These are phyloP conservation scores for Caenorhabditis sp. DNA, from an alignment of 2,888 invertebrate genomes.

Conservation along the genomic window DNA sequence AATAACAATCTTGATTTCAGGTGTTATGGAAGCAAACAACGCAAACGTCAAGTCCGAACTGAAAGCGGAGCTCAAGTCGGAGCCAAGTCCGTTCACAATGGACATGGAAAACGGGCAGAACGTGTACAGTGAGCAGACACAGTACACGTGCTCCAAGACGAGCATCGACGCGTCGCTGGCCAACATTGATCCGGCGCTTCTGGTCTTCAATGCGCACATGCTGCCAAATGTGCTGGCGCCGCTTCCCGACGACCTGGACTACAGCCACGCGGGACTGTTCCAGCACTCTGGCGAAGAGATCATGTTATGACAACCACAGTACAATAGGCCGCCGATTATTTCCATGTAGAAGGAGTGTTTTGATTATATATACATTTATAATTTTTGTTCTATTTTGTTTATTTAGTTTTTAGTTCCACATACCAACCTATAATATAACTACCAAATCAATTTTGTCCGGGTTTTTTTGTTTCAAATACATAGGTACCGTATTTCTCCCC, in stretches of 20 bases:
- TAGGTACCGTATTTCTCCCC: neutral
- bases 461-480: neutral
- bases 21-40: conserved; percentile 49
- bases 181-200: conserved; percentile 12
- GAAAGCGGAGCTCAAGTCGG: conserved; percentile 10
- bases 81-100: too few relatives aligned
- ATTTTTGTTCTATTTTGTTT: neutral
- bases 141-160: neutral
- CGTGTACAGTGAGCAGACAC: too few relatives aligned
- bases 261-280: neutral
- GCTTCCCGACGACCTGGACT: conserved; percentile 34
- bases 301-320: conserved; percentile 17
- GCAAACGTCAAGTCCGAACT: conserved; percentile 9
- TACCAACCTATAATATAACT: too few relatives aligned
- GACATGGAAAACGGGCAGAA: too few relatives aligned
- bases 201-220: conserved; percentile 38
- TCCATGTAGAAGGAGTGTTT: too few relatives aligned
- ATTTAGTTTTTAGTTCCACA: neutral
- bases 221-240: conserved; percentile 32
- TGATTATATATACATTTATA: neutral
- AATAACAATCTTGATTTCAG: conserved; percentile 33
- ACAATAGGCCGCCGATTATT: neutral
- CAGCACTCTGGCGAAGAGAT: conserved; percentile 6
- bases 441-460: too few relatives aligned
- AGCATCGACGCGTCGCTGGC: neutral